Evolutionary conservation across 1,140 invertebrate species (phyloP).

Genomic region (Ostrea denselamellosa): DNA sequence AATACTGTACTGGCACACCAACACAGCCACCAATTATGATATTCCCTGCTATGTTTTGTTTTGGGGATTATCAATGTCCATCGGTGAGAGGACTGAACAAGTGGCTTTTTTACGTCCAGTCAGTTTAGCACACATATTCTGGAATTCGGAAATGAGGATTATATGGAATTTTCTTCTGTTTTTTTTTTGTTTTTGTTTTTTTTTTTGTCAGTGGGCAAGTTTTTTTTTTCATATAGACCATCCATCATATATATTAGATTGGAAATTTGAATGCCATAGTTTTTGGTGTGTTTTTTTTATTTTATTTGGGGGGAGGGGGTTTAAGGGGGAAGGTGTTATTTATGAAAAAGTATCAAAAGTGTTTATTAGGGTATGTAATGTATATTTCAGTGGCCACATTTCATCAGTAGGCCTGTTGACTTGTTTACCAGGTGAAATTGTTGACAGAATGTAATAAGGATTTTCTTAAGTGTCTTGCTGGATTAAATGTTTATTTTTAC

Average conservation of each 20-base stretch:
- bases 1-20: neutral
- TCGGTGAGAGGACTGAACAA: neutral
- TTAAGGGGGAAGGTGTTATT: too few species aligned
- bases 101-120: neutral
- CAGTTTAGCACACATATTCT: neutral
- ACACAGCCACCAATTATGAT: neutral
- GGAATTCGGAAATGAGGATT: neutral
- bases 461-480: conserved; percentile 13
- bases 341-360: neutral
- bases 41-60: neutral
- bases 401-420: neutral
- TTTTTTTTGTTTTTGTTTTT: too few species aligned
- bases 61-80: neutral
- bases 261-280: neutral
- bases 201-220: too few species aligned
- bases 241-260: too few species aligned
- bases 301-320: neutral
- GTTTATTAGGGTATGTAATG: conserved; percentile 6
- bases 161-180: too few species aligned
- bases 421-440: conserved; percentile 1
- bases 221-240: too few species aligned
- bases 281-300: neutral
- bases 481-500: neutral
- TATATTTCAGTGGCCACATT: neutral
- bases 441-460: conserved; percentile 19